phyloP scores from a whole-genome alignment of 2,113 vertebrate species.

The Callocephalon fimbriatum region DNA sequence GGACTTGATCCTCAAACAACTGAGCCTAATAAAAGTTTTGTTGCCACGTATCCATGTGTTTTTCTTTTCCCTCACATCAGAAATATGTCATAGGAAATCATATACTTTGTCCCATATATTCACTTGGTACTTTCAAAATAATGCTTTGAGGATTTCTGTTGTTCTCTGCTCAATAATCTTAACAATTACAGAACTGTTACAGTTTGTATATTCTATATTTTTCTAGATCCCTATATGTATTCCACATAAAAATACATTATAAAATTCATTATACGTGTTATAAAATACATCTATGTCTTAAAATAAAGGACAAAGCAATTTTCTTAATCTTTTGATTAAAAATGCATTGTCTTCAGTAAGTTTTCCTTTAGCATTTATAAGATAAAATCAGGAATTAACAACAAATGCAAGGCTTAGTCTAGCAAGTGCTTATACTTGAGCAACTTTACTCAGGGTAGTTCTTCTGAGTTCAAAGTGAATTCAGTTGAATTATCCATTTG shows the following conservation, averaged over 20 bases:
- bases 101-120: background rate
- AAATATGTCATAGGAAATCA: background rate
- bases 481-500: background rate
- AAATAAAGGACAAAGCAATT: background rate
- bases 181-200: background rate
- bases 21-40: background rate
- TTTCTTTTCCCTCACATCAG: background rate
- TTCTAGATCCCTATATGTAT: background rate
- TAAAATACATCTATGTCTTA: background rate
- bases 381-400: background rate
- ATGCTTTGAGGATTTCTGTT: background rate
- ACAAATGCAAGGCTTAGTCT: background rate
- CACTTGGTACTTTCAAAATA: background rate
- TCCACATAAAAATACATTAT: background rate
- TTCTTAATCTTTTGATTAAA: background rate
- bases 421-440: background rate
- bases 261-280: background rate
- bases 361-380: background rate
- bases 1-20: background rate
- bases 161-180: background rate
- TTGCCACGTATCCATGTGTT: background rate
- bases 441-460: background rate
- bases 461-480: background rate
- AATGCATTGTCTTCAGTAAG: background rate
- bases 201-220: background rate